phyloP scores from a whole-genome alignment of 2,113 vertebrate genomes.

The Fulmarus glacialis region DNA sequence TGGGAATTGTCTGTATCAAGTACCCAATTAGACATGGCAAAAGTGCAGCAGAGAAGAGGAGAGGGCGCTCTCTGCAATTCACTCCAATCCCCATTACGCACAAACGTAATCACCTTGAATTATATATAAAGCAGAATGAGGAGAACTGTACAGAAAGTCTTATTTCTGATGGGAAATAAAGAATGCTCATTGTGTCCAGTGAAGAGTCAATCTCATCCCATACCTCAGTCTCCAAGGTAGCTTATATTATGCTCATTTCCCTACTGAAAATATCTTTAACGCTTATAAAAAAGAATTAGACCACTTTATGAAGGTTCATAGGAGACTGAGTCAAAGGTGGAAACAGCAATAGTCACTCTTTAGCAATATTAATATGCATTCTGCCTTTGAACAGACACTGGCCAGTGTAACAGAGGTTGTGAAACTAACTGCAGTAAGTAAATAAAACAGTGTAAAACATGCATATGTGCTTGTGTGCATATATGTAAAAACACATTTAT shows the following conservation, averaged over 20 bases:
- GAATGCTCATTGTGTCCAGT: too few species aligned
- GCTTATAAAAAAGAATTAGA: not conserved
- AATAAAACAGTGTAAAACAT: not conserved
- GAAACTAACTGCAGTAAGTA: not conserved
- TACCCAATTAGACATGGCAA: not conserved
- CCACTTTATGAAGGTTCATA: not conserved
- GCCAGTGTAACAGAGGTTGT: not conserved
- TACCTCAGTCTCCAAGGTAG: not conserved
- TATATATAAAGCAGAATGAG: not conserved
- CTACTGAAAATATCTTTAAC: not conserved
- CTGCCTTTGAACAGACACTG: not conserved
- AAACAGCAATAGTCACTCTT: not conserved
- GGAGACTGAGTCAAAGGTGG: not conserved
- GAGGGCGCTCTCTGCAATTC: not conserved
- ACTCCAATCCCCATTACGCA: not conserved
- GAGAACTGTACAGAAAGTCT: not conserved
- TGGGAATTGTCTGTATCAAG: not conserved
- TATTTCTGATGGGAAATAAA: not conserved
- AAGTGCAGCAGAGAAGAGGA: not conserved
- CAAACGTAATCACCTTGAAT: not conserved
- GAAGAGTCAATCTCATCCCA: not conserved
- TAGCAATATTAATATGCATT: not conserved
- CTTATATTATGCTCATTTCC: accelerated
- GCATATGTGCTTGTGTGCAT: accelerated
- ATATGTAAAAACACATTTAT: not conserved